Conservation (phyloP, 2,888 invertebrate genomes). For the Drosophila leonis region DNA sequence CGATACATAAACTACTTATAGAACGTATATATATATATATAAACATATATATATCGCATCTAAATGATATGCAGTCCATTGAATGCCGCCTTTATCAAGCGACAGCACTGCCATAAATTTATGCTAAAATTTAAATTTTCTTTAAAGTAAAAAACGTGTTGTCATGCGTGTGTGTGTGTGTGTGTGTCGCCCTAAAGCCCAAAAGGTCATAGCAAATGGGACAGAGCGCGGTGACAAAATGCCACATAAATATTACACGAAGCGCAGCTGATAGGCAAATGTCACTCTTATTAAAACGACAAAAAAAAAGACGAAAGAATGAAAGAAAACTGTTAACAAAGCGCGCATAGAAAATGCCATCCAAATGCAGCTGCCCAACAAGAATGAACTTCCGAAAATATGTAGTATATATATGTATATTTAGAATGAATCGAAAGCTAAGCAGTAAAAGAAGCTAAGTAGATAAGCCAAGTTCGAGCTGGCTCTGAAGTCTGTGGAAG, state of each 20-base stretch:
- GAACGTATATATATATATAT: constrained; percentile 36
- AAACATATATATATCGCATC: constrained; percentile 42
- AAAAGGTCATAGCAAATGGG: constrained; percentile 65
- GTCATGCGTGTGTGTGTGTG: constrained; percentile 15
- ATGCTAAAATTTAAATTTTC: constrained; percentile 79
- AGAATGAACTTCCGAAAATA: constrained; percentile 65
- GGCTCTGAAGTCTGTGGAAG: too few species aligned
- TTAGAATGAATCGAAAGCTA: constrained; percentile 1
- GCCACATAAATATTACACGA: constrained; percentile 74
- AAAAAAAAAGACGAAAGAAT: constrained; percentile 19
- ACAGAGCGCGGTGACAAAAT: constrained; percentile 66
- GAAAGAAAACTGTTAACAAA: constrained; percentile 37
- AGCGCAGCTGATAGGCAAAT: constrained; percentile 69
- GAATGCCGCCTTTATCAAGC: constrained; percentile 58
- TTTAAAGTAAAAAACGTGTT: constrained; percentile 58
- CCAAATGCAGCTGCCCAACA: constrained; percentile 20
- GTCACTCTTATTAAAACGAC: constrained; percentile 69
- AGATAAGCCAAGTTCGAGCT: constrained; percentile 7
- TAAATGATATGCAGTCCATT: constrained; percentile 57
- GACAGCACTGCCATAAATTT: constrained; percentile 67
- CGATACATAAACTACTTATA: constrained; percentile 61
- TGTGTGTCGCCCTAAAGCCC: constrained; percentile 27
- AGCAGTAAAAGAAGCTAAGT: background rate
- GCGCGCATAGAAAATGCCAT: constrained; percentile 34
- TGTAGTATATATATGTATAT: constrained; percentile 1